phyloP scores from a whole-genome alignment of 2,797 vertebrate genomes.

The Myripristis murdjan region DNA sequence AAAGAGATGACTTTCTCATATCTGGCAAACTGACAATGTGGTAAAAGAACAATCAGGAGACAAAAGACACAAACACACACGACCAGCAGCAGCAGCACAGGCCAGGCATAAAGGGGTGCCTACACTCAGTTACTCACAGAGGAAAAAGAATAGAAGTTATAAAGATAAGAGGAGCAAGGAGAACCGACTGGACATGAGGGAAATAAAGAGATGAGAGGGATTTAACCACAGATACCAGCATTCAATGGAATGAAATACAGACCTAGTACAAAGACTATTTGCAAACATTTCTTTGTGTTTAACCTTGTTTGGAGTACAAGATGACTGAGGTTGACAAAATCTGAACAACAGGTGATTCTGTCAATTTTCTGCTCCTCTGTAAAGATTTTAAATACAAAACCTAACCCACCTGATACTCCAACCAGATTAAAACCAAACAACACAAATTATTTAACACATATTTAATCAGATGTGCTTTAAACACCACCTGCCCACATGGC shows the following conservation, averaged over 20 bases:
- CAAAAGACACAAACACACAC: slow-evolving; percentile 83
- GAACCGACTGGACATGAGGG: slow-evolving; percentile 93
- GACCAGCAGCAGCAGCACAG: slow-evolving; percentile 87
- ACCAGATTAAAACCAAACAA: background rate
- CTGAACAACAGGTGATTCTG: background rate
- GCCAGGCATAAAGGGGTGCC: slow-evolving; percentile 83
- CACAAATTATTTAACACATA: background rate
- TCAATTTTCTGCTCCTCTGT: background rate
- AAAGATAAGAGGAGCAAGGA: slow-evolving; percentile 96
- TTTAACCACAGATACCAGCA: slow-evolving; percentile 75
- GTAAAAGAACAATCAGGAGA: slow-evolving; percentile 56
- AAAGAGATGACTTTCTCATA: slow-evolving; percentile 68
- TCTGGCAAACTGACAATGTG: slow-evolving; percentile 72
- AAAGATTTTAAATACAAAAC: background rate
- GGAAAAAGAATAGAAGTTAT: slow-evolving; percentile 93
- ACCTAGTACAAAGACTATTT: slow-evolving; percentile 9
- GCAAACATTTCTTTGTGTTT: slow-evolving; percentile 10
- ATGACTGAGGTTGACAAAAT: background rate
- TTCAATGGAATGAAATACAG: slow-evolving; percentile 35
- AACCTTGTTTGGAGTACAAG: slow-evolving; percentile 4
- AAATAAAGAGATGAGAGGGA: slow-evolving; percentile 89
- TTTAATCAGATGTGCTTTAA: background rate
- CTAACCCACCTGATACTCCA: background rate
- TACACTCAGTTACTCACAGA: slow-evolving; percentile 95
- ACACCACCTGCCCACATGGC: background rate